These are phyloP conservation scores for Xanthia icteritia DNA, from an alignment of 2,888 invertebrate genomes.

Conservation along the genomic window DNA sequence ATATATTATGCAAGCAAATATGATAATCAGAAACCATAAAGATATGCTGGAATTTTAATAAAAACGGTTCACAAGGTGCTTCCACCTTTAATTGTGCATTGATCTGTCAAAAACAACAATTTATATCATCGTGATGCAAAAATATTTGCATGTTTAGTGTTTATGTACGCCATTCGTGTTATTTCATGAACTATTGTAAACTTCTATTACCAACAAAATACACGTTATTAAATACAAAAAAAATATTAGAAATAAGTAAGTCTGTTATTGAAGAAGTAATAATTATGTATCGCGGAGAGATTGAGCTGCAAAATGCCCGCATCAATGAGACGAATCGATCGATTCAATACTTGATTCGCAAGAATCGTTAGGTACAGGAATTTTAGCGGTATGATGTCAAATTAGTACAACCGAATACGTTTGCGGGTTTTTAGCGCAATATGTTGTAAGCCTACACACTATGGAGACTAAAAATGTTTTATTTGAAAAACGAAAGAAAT, in stretches of 20 bases:
- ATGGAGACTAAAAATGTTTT: background rate
- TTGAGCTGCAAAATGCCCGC: slow-evolving; percentile 31
- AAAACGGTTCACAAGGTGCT: slow-evolving; percentile 47
- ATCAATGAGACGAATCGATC: slow-evolving; percentile 57
- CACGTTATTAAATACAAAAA: background rate
- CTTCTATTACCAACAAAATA: background rate
- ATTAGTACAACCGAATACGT: slow-evolving; percentile 20
- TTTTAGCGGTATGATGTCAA: slow-evolving; percentile 30
- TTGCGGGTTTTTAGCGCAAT: slow-evolving; percentile 16
- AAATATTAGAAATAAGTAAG: background rate
- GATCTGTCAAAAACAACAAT: slow-evolving; percentile 26
- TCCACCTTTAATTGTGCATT: slow-evolving; percentile 40
- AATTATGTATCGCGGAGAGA: background rate
- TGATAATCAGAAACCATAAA: slow-evolving; percentile 36
- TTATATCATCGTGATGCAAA: slow-evolving; percentile 6
- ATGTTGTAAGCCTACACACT: background rate
- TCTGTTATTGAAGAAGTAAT: background rate
- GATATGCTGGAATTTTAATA: slow-evolving; percentile 47
- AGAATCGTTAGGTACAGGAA: slow-evolving; percentile 46
- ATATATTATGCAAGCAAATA: slow-evolving; percentile 37
- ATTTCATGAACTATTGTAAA: background rate
- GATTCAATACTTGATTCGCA: slow-evolving; percentile 41
- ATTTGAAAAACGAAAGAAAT: too few relatives aligned
- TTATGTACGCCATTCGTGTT: background rate
- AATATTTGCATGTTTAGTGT: slow-evolving; percentile 38